Evolutionary conservation across 2,888 invertebrate species (phyloP).

Genomic region (Troides helena): DNA sequence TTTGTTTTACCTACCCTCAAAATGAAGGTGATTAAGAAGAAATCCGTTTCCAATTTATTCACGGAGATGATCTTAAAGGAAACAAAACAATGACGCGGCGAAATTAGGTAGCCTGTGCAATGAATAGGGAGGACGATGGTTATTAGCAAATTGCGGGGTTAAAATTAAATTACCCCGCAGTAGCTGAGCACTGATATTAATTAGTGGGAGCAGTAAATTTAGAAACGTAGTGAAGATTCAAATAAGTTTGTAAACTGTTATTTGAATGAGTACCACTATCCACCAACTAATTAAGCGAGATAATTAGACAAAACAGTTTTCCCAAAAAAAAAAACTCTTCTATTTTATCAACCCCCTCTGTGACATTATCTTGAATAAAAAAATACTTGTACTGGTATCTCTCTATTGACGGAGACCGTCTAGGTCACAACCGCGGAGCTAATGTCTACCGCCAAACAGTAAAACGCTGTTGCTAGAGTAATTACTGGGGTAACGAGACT

Average conservation of each 20-base stretch:
- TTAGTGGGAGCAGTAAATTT: slow-evolving; percentile 63
- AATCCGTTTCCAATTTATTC: slow-evolving; percentile 66
- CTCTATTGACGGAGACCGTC: too few relatives aligned
- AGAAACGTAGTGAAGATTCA: slow-evolving; percentile 59
- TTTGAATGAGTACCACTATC: slow-evolving; percentile 35
- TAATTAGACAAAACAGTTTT: not conserved
- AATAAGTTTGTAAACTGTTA: slow-evolving; percentile 45
- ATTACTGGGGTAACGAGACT: too few relatives aligned
- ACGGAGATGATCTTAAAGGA: slow-evolving; percentile 62
- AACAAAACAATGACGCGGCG: slow-evolving; percentile 67
- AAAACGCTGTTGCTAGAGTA: too few relatives aligned
- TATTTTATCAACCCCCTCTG: not conserved
- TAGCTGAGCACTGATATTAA: slow-evolving; percentile 53
- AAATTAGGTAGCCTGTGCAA: slow-evolving; percentile 51
- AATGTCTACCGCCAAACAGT: too few relatives aligned
- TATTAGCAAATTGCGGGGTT: slow-evolving; percentile 69
- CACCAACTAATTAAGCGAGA: slow-evolving; percentile 12
- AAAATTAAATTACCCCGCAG: slow-evolving; percentile 62
- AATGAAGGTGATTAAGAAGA: slow-evolving; percentile 49
- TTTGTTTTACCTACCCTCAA: slow-evolving; percentile 48
- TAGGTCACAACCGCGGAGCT: too few relatives aligned
- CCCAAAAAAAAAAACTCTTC: not conserved
- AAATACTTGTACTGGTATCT: too few relatives aligned
- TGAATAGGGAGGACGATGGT: slow-evolving; percentile 52
- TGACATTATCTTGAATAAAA: too few relatives aligned